A percentile compares a stretch with the other conserved stretches of the same genome.
Conservation (phyloP, 2,797 vertebrate species). For the Anniella stebbinsi region DNA sequence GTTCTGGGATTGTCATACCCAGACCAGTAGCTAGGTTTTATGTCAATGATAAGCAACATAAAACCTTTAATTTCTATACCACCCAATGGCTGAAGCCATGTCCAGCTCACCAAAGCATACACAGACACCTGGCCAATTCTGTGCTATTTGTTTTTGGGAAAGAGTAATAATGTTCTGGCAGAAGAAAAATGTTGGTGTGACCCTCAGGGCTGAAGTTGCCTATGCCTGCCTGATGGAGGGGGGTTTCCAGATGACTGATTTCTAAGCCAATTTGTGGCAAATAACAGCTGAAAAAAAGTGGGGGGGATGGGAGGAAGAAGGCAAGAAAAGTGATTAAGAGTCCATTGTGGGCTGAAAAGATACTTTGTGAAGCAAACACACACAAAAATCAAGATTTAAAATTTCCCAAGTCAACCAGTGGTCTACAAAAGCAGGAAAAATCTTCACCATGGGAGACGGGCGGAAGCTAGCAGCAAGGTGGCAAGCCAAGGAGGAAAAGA, state of each 20-base stretch:
- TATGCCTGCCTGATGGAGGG: background rate
- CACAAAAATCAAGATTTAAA: background rate
- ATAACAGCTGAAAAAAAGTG: background rate
- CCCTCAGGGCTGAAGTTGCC: background rate
- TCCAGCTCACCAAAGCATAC: background rate
- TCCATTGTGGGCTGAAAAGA: background rate
- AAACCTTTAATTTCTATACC: background rate
- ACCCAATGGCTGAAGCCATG: no score
- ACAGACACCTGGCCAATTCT: background rate
- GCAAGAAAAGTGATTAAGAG: background rate
- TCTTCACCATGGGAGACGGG: background rate
- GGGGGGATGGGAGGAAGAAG: background rate
- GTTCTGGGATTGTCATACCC: background rate
- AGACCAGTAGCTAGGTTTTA: background rate
- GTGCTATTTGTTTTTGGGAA: background rate
- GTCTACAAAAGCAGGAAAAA: background rate
- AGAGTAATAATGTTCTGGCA: background rate
- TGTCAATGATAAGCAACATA: background rate
- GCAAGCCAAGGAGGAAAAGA: background rate
- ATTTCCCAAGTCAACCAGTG: background rate
- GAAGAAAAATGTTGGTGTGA: background rate
- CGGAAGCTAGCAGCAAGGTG: background rate
- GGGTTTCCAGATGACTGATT: background rate
- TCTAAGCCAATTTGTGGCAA: background rate
- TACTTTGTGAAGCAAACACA: no score